A percentile compares a stretch with the other conserved stretches of the same genome.
Conservation (phyloP, 2,888 invertebrate species). For the Tricholauxania praeusta region DNA sequence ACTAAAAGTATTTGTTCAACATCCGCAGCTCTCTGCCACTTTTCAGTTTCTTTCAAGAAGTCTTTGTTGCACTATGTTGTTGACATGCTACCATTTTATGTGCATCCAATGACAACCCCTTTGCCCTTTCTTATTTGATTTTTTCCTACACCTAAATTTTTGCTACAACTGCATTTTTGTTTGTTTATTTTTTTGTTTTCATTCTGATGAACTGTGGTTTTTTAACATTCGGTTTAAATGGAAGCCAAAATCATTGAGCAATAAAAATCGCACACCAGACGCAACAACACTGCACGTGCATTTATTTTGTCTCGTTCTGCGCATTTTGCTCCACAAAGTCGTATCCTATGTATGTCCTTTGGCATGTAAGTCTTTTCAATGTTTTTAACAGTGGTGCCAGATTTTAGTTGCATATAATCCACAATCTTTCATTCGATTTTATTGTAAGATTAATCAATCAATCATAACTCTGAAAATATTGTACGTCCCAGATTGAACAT, state of each 20-base stretch:
- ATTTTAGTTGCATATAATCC: too few species aligned
- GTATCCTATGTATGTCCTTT: too few species aligned
- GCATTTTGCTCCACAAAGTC: too few species aligned
- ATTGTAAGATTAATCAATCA: too few species aligned
- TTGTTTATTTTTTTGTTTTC: not conserved
- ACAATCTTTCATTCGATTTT: too few species aligned
- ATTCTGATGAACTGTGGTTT: not conserved
- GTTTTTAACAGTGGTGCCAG: too few species aligned
- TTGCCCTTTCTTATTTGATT: not conserved
- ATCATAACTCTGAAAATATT: too few species aligned
- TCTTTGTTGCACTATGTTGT: too few species aligned
- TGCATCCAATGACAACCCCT: not conserved
- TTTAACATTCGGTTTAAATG: not conserved
- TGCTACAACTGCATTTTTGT: not conserved
- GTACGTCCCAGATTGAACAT: too few species aligned
- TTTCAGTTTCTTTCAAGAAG: not conserved
- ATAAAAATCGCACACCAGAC: not conserved
- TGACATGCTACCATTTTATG: slow-evolving; percentile 14
- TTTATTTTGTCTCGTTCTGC: not conserved
- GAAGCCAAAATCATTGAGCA: slow-evolving; percentile 15
- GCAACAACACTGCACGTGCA: not conserved
- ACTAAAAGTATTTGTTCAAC: not conserved
- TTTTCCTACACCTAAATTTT: not conserved
- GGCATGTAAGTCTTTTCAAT: too few species aligned
- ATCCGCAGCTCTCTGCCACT: not conserved